Evolutionary conservation across 2,888 invertebrate genomes (phyloP), one percentile per base, ranked within the genome.

Genomic region (Trissoscelio sp.): DNA sequence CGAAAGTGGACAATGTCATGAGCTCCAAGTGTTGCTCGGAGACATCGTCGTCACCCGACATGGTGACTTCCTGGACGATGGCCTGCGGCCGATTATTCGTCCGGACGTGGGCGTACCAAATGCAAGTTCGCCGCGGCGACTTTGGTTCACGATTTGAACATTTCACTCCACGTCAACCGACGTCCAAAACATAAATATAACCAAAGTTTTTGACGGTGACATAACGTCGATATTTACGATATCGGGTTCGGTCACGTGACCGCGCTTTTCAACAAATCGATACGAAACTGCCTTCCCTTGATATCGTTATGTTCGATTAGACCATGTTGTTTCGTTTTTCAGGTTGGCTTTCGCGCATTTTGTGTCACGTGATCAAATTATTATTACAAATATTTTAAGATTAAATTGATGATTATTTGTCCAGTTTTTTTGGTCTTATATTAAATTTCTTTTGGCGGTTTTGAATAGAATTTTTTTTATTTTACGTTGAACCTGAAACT

Each of bases 171-270:
- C 62, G 46, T 31, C 48, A 20, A 60, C 2, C 9, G 42, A 18
- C 64, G 44, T 53, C 34, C 62, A 57, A 57, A 69, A 73, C 62
- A 57, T 79, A 79, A 79, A 79, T 79, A 79, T 79, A 79, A 79
- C 79, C 79, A 73, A 73, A 73, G 74, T 79, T 69, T 64, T 70
- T n/a, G n/a, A n/a, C 34, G 28, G 42, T 80, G 74, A 80, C 80
- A 70, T 75, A 74, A 80, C 70, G 74, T 75, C 70, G 70, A 75
- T 80, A 80, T 80, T 80, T 79, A 79, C 67, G 73, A 73, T 75
- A 70, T 80, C 57, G 66, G 74, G 24, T 39, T 42, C 39, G 48
- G 69, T 75, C 80, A 80, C 74, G 70, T 75, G 75, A 80, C 60
- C 46, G 48, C 62, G 18, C 57, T 64, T 51, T 55, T 62, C 51